Evolutionary conservation across 2,888 invertebrate genomes (phyloP).

Genomic region (Limnephilus rhombicus): DNA sequence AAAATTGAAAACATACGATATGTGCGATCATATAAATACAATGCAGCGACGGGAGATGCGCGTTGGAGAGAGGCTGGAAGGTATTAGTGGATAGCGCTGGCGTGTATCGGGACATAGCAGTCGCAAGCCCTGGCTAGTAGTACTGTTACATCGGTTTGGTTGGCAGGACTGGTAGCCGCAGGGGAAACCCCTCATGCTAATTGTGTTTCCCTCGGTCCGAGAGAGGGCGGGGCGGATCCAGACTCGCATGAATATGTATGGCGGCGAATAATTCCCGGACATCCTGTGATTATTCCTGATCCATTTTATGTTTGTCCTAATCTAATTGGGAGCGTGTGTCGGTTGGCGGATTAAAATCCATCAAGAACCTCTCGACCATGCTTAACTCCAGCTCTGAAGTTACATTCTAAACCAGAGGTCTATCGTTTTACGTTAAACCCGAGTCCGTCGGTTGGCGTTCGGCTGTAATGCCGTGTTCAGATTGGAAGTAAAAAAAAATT

Average conservation of each 20-base stretch:
- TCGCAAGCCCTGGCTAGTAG: background rate
- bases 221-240: conserved; percentile 9
- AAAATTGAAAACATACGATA: conserved; percentile 32
- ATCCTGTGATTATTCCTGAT: conserved; percentile 52
- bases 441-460: background rate
- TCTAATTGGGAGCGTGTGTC: conserved; percentile 53
- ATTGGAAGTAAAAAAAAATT: background rate
- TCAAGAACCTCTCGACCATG: conserved; percentile 36
- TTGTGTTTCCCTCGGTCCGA: conserved; percentile 59
- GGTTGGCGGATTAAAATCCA: conserved; percentile 53
- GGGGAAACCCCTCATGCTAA: conserved; percentile 42
- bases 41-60: conserved; percentile 11
- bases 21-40: background rate
- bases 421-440: background rate
- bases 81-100: background rate
- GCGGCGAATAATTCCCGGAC: conserved; percentile 35
- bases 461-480: background rate
- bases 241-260: conserved; percentile 60
- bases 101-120: background rate
- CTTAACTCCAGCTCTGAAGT: background rate
- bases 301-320: conserved; percentile 58
- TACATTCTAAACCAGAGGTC: background rate
- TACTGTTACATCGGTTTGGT: background rate
- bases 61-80: background rate
- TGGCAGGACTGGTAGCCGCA: background rate